Evolutionary conservation across 1,140 invertebrate species (phyloP).

Genomic region (Plodia interpunctella): DNA sequence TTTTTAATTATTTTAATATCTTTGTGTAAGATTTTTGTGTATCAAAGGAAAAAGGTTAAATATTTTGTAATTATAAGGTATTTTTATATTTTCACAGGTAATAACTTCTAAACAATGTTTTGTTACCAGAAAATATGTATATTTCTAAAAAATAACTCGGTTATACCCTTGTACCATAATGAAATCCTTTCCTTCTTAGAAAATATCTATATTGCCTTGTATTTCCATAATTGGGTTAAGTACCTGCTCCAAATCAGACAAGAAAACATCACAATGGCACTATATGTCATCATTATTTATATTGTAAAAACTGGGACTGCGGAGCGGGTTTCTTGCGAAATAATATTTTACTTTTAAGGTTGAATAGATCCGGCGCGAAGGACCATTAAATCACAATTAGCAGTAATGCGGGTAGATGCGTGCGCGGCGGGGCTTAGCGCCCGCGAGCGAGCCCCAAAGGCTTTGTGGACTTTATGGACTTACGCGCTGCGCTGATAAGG

Average conservation of each 20-base stretch:
- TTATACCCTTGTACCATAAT: too few species aligned
- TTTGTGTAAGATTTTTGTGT: too few species aligned
- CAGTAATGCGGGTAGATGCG: slow-evolving; percentile 68
- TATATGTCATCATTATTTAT: not conserved
- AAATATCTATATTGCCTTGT: too few species aligned
- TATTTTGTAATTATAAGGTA: too few species aligned
- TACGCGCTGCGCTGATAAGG: slow-evolving; percentile 53
- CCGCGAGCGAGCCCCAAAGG: slow-evolving; percentile 38
- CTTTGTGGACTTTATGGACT: slow-evolving; percentile 59
- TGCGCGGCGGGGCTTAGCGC: slow-evolving; percentile 51
- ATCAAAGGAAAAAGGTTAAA: too few species aligned
- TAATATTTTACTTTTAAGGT: slow-evolving; percentile 55
- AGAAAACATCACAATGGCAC: not conserved
- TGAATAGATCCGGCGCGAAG: slow-evolving; percentile 45
- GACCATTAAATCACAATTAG: slow-evolving; percentile 74
- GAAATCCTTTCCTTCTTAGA: too few species aligned
- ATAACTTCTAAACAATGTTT: too few species aligned
- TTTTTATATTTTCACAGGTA: too few species aligned
- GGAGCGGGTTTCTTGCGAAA: slow-evolving; percentile 18
- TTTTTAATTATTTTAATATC: too few species aligned
- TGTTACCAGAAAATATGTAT: too few species aligned
- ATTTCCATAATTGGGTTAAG: too few species aligned
- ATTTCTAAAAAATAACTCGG: too few species aligned
- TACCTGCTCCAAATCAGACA: not conserved
- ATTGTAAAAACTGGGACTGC: not conserved